A percentile compares a stretch with the other conserved stretches of the same genome.
Evolutionary conservation across 2,797 vertebrate genomes (phyloP).

Genomic region (Brachymystax lenok): DNA sequence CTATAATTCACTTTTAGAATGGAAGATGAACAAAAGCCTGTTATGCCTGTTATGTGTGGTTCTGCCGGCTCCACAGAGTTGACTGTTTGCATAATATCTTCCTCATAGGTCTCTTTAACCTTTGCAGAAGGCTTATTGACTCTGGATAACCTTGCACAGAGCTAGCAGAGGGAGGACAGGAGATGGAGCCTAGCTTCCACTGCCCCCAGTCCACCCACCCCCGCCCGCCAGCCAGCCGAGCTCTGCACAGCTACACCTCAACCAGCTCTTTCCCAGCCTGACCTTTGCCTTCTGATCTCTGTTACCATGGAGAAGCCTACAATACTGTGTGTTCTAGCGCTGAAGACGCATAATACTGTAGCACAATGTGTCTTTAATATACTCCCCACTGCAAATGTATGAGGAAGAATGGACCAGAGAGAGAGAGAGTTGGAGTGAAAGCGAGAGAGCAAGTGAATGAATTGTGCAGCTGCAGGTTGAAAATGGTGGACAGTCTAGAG

Average conservation of each 20-base stretch:
- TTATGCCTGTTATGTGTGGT: slow-evolving; percentile 60
- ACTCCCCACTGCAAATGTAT: slow-evolving; percentile 9
- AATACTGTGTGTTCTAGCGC: slow-evolving; percentile 37
- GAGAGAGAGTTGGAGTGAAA: background rate
- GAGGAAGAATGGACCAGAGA: background rate
- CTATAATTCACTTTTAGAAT: slow-evolving; percentile 51
- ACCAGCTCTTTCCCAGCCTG: slow-evolving; percentile 55
- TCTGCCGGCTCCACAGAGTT: slow-evolving; percentile 49
- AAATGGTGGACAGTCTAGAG: background rate
- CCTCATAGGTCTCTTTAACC: slow-evolving; percentile 69
- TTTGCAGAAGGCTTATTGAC: slow-evolving; percentile 70
- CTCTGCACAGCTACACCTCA: slow-evolving; percentile 46
- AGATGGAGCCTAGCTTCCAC: slow-evolving; percentile 54
- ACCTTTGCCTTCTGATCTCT: slow-evolving; percentile 69
- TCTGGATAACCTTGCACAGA: slow-evolving; percentile 65
- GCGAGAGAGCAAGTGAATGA: background rate
- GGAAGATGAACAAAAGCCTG: slow-evolving; percentile 50
- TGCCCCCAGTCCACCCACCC: slow-evolving; percentile 35
- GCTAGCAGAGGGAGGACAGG: slow-evolving; percentile 67
- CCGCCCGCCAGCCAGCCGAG: slow-evolving; percentile 30
- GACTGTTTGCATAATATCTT: slow-evolving; percentile 66
- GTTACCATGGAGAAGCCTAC: slow-evolving; percentile 69
- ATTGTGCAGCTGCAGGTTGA: background rate
- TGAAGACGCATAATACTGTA: slow-evolving; percentile 28
- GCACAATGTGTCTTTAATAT: slow-evolving; percentile 28